Evolutionary conservation across 1,140 invertebrate species (phyloP).

Genomic region (Drosophila albomicans): DNA sequence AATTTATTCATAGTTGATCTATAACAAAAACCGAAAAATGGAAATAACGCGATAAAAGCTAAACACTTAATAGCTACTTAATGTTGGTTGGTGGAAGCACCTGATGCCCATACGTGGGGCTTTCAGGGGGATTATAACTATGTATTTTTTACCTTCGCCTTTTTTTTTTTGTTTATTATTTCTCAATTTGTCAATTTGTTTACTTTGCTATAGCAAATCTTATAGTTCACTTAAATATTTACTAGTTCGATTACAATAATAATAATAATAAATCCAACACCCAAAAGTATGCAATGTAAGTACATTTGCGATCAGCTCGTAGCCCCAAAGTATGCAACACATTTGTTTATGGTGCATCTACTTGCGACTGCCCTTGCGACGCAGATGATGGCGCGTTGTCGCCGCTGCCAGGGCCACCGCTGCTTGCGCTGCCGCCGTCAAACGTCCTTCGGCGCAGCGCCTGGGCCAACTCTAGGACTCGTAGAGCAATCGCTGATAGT

Average conservation of each 20-base stretch:
- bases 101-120: slow-evolving; percentile 17
- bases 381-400: slow-evolving; percentile 62
- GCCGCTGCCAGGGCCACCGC: slow-evolving; percentile 54
- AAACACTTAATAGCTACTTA: slow-evolving; percentile 60
- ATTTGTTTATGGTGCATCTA: slow-evolving; percentile 1
- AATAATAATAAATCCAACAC: slow-evolving; percentile 50
- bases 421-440: slow-evolving; percentile 72
- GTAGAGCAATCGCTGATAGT: slow-evolving; percentile 96
- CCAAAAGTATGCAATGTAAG: slow-evolving; percentile 67
- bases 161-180: slow-evolving; percentile 23
- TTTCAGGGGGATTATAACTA: slow-evolving; percentile 9
- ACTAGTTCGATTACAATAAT: slow-evolving; percentile 8
- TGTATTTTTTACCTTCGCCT: slow-evolving; percentile 10
- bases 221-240: slow-evolving; percentile 27
- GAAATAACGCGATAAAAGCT: slow-evolving; percentile 53
- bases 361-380: slow-evolving; percentile 72
- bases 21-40: slow-evolving; percentile 71
- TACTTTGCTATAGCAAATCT: slow-evolving; percentile 28
- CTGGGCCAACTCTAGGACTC: slow-evolving; percentile 88
- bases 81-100: slow-evolving; percentile 30
- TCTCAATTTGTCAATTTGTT: slow-evolving; percentile 28
- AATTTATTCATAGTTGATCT: slow-evolving; percentile 73
- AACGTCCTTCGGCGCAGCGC: slow-evolving; percentile 76
- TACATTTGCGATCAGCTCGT: slow-evolving; percentile 28
- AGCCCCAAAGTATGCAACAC: slow-evolving; percentile 46